A percentile compares a stretch with the other conserved stretches of the same genome.
These are phyloP conservation scores for Agrochola macilenta DNA, from an alignment of 2,888 invertebrate species.

Conservation along the genomic window DNA sequence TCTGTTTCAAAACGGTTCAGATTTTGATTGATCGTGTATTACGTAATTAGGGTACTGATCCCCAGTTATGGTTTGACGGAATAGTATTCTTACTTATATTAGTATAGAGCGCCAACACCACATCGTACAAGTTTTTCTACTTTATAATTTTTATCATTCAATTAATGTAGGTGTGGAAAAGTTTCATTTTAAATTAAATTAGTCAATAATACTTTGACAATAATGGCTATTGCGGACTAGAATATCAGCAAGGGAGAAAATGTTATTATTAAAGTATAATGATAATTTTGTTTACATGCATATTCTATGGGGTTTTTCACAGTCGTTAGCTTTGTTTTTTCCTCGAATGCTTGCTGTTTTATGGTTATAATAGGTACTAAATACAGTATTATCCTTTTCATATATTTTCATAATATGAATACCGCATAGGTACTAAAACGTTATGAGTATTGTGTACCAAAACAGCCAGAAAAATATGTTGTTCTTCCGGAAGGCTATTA, in stretches of 20 bases:
- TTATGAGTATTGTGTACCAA: background rate
- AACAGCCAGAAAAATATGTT: background rate
- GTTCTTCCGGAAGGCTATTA: background rate
- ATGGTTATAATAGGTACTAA: conserved; percentile 21
- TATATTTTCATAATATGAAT: conserved; percentile 32
- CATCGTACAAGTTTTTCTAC: background rate
- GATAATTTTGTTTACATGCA: conserved; percentile 54
- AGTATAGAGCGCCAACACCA: background rate
- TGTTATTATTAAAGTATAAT: conserved; percentile 28
- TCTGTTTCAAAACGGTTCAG: no score
- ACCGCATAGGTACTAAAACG: conserved; percentile 11
- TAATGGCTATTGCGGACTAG: background rate
- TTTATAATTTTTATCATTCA: no score
- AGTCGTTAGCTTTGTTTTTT: conserved; percentile 60
- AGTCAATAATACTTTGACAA: background rate
- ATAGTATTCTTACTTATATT: no score
- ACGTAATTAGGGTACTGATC: no score
- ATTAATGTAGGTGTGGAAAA: background rate
- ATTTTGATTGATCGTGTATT: no score
- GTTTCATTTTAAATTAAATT: background rate
- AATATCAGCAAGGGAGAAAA: conserved; percentile 26
- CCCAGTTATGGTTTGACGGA: no score
- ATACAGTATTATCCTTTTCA: conserved; percentile 52
- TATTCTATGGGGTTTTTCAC: conserved; percentile 54
- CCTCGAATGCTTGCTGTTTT: conserved; percentile 46